phyloP scores from a whole-genome alignment of 2,888 invertebrate genomes.

The Lepidochitona cinerea region DNA sequence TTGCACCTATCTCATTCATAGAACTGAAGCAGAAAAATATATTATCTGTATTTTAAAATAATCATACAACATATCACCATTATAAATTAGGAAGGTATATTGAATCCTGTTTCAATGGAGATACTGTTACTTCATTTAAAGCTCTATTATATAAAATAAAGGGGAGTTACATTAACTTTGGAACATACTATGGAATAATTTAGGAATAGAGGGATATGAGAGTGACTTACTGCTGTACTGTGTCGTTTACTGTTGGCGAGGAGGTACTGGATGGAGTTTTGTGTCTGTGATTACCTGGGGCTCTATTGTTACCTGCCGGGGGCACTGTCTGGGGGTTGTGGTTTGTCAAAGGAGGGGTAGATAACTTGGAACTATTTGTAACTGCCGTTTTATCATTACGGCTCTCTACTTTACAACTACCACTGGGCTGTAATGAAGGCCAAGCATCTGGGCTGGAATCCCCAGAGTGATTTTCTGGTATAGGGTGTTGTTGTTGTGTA shows the following conservation, averaged over 20 bases:
- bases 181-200: no score
- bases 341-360: constrained; percentile 3
- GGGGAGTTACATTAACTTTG: no score
- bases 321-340: constrained; percentile 7
- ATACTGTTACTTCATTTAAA: no score
- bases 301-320: constrained; percentile 28
- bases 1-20: not conserved
- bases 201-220: not conserved
- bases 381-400: not conserved
- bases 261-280: constrained; percentile 25
- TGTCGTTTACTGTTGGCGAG: no score
- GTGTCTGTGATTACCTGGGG: constrained; percentile 31
- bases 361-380: constrained; percentile 12
- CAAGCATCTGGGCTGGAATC: constrained; percentile 51
- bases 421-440: constrained; percentile 51
- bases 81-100: no score
- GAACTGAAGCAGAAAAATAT: not conserved
- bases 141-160: no score
- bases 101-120: no score
- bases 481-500: constrained; percentile 1
- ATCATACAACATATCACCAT: not conserved
- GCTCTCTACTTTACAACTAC: constrained; percentile 29
- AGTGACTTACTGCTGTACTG: constrained; percentile 29
- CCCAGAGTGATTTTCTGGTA: constrained; percentile 20
- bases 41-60: not conserved